Base-by-base conservation (phyloP, 2,888 invertebrate species). In the Erynnis tages region DNA sequence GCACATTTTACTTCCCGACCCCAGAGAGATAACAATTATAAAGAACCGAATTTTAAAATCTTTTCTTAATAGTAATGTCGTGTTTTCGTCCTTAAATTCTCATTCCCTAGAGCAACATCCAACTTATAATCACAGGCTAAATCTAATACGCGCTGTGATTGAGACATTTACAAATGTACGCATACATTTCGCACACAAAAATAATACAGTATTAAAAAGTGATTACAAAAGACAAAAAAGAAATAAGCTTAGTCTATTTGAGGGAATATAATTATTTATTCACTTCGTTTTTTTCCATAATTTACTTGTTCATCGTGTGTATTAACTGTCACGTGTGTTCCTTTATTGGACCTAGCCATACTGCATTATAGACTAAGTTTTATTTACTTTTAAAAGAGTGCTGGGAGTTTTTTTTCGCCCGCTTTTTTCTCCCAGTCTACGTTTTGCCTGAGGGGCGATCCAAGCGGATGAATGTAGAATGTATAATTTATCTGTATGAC, bases 81-180 rank as follows among this genome's bases (percentile, higher is more conserved):
- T 45, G n/a, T 45, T 45, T 21, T 7, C 10, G 4, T 45, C 34
- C 2, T 23, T 45, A 45, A 16, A 23, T 21, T 32, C 14, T 11
- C 45, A 45, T 45, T 45, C 23, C 14, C 21, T 45, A 45, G 21
- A 45, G 8, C 45, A 45, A 45, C 19, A 32, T 45, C 32, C 32
- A 10, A 32, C 16, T 5, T 35, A 5, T 14, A 45, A 45, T 32
- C 45, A 45, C 17, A 32, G 32, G 13, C 11, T 57, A 52, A 5
- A 29, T 10, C 29, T 29, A 10, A 29, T 29, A 29, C 29, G 29
- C 10, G 29, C 29, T 10, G 10, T 29, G 8, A 29, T 29, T 21
- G 21, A 21, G 21, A 21, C 21, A 21, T 21, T 21, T 21, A 29
- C 10, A 5, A 29, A 29, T 29, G 29, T 29, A 10, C 29, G 10